Base-by-base conservation (phyloP, 2,113 vertebrate genomes). In the Pachypanchax playfairii region DNA sequence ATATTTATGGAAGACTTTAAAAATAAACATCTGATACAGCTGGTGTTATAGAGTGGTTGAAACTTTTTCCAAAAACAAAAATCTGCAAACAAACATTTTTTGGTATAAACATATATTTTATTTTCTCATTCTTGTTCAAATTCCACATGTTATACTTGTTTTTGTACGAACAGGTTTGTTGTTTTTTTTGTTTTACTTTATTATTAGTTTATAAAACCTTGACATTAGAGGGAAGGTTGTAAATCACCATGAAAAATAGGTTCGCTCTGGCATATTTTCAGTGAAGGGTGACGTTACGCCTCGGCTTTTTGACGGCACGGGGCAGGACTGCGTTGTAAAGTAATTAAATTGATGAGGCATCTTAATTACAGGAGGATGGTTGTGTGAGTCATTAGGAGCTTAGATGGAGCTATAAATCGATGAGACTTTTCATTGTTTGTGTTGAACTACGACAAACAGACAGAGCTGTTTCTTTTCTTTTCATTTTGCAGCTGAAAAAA, bases 311-410 rank as follows among this genome's bases (percentile, higher is more conserved):
- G 80, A 84, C 70, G 77, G 69, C 55, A 50, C 36, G 49, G 71
- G 65, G 79, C 53, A 55, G 79, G 46, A 61, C 36, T 18, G 43
- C 35, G 49, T 80, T 75, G 77, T 77, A 80, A 85, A 80, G 77
- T 80, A 84, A 83, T 90, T 87, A 80, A 87, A 86, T 82, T 80
- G 76, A 90, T 85, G 85, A 86, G 73, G 55, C 75, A 35, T 83
- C 67, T 73, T 60, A 72, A 74, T 80, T 48, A 73, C 77, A 60
- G 54, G 59, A 73, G 85, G 85, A 73, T 18, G 67, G 73, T 73
- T 71, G 49, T 64, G 68, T 41, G 63, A 65, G 77, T 84, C 84
- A 84, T 86, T 88, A 81, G 50, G 53, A 64, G 78, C 65, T 73
- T 21, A 70, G 73, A 72, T 58, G 39, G 44, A 35, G 75, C 73